Conservation (phyloP, 1,140 invertebrate genomes). For the Pogonomyrmex californicus region DNA sequence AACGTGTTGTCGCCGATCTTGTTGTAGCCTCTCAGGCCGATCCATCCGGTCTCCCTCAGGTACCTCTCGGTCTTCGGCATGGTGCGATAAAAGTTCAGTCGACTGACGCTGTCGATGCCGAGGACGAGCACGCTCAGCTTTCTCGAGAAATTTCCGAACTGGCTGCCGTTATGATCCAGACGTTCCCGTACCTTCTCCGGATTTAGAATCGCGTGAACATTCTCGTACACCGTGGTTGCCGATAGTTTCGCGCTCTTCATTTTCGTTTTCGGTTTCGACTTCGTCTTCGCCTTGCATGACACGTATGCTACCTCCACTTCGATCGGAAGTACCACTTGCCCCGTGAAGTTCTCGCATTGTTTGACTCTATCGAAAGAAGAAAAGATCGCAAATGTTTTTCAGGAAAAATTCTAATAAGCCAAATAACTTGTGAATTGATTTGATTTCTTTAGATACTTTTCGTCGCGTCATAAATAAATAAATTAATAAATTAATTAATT, state of each 20-base stretch:
- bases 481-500: not conserved
- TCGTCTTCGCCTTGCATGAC: conserved; percentile 81
- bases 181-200: conserved; percentile 81
- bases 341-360: conserved; percentile 84
- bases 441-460: not conserved
- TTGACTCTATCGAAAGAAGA: conserved; percentile 81
- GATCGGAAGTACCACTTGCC: conserved; percentile 79
- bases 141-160: conserved; percentile 64
- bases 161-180: conserved; percentile 31
- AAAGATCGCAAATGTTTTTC: conserved; percentile 6
- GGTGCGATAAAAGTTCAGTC: conserved; percentile 91
- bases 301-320: conserved; percentile 85
- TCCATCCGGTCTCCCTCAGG: conserved; percentile 88
- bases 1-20: conserved; percentile 94
- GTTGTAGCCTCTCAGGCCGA: conserved; percentile 89
- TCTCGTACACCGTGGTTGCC: conserved; percentile 84
- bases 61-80: conserved; percentile 92
- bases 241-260: conserved; percentile 27
- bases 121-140: conserved; percentile 91
- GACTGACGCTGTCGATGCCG: conserved; percentile 94
- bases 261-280: conserved; percentile 74
- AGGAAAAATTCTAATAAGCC: not conserved
- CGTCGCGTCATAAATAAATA: not conserved
- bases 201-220: conserved; percentile 86
- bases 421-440: not conserved